Evolutionary conservation across 2,113 vertebrate species (phyloP).

Genomic region (Lycaon pictus): DNA sequence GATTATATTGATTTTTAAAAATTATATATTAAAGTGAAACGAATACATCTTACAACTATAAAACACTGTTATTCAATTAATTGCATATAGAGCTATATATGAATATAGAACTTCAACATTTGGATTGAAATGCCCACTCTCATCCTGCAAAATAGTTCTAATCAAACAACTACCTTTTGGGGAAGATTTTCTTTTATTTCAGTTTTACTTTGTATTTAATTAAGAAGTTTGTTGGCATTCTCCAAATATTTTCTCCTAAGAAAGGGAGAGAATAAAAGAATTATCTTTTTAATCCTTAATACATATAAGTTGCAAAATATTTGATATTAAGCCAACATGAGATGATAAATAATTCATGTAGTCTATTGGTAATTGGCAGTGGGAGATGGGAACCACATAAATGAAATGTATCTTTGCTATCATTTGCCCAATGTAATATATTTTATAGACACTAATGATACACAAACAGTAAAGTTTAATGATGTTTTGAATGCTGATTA

Average conservation of each 20-base stretch:
- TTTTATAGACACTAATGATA: slow-evolving; percentile 71
- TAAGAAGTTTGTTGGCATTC: not conserved
- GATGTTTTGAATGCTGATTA: slow-evolving; percentile 70
- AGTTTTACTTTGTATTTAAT: slow-evolving; percentile 57
- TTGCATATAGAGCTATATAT: not conserved
- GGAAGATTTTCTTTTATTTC: not conserved
- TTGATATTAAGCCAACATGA: not conserved
- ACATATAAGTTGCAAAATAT: slow-evolving; percentile 47
- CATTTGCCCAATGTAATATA: slow-evolving; percentile 66
- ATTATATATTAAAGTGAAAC: not conserved
- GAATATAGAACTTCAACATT: not conserved
- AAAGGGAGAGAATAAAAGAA: slow-evolving; percentile 58
- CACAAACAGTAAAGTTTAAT: slow-evolving; percentile 74
- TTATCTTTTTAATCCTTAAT: not conserved
- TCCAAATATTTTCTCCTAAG: slow-evolving; percentile 2
- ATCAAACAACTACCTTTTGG: not conserved
- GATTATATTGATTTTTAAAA: not conserved
- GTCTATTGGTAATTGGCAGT: slow-evolving; percentile 58
- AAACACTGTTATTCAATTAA: not conserved
- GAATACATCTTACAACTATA: not conserved
- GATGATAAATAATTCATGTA: slow-evolving; percentile 63
- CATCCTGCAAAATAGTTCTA: not conserved
- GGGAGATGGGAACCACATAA: not conserved
- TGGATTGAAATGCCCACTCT: not conserved
- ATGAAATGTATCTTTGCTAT: slow-evolving; percentile 62